Evolutionary conservation across 2,888 invertebrate genomes (phyloP).

Genomic region (Chrysotoxum bicinctum): DNA sequence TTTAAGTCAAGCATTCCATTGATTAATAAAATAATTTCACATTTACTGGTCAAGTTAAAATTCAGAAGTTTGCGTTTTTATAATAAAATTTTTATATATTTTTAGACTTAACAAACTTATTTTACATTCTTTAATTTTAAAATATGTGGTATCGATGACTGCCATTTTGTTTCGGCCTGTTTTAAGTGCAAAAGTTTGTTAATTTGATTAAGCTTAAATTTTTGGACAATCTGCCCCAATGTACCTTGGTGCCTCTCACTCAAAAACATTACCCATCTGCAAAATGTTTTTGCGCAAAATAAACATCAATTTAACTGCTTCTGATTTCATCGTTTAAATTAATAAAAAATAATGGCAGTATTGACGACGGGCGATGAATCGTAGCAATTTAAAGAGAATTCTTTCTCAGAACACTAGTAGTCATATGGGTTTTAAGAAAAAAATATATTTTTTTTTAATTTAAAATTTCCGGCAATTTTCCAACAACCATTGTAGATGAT

Average conservation of each 20-base stretch:
- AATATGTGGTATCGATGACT: too few relatives aligned
- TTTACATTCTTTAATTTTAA: too few relatives aligned
- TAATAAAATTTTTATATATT: too few relatives aligned
- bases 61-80: too few relatives aligned
- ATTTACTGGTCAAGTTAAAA: too few relatives aligned
- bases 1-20: too few relatives aligned
- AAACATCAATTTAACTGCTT: neutral
- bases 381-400: conserved; percentile 26
- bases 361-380: conserved; percentile 40
- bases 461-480: conserved; percentile 25
- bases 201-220: neutral
- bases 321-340: conserved; percentile 62
- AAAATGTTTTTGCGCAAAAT: neutral
- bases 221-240: neutral
- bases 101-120: too few relatives aligned
- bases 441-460: neutral
- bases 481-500: neutral
- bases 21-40: too few relatives aligned
- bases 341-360: conserved; percentile 15
- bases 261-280: conserved; percentile 3
- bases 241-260: neutral
- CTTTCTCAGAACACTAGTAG: neutral
- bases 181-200: neutral
- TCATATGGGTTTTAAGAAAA: too few relatives aligned
- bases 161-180: too few relatives aligned